phyloP scores from a whole-genome alignment of 2,888 invertebrate genomes.

The Zaprionus bogoriensis region DNA sequence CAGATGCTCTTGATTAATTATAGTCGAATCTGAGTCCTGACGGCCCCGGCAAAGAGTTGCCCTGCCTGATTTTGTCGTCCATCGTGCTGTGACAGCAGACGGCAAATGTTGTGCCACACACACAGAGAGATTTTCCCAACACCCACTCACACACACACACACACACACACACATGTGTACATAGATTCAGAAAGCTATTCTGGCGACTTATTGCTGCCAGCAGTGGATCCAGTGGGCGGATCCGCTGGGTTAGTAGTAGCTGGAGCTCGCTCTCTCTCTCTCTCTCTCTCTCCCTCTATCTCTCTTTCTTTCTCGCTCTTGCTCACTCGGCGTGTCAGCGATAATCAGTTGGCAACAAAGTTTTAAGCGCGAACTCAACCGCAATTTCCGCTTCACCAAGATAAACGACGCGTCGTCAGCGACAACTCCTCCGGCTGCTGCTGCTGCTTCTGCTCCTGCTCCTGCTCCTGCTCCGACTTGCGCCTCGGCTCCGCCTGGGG shows the following conservation, averaged over 20 bases:
- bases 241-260: background rate
- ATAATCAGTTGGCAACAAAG: conserved; percentile 67
- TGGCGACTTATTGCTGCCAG: conserved; percentile 47
- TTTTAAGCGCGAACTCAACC: conserved; percentile 62
- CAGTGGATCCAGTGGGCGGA: background rate
- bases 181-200: conserved; percentile 33
- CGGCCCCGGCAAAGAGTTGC: conserved; percentile 49
- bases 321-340: conserved; percentile 54
- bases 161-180: background rate
- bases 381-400: conserved; percentile 62
- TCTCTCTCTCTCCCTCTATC: background rate
- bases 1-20: conserved; percentile 71
- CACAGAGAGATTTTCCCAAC: background rate
- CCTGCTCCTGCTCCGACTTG: no score
- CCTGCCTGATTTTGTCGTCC: conserved; percentile 35
- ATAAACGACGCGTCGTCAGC: conserved; percentile 51
- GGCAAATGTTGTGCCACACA: conserved; percentile 37
- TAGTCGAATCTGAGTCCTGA: conserved; percentile 48
- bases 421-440: conserved; percentile 6
- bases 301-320: no score
- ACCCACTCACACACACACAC: background rate
- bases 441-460: background rate
- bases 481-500: background rate
- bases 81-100: conserved; percentile 48
- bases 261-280: no score